Conservation (phyloP, 2,113 vertebrate species). For the Pyrgilauda ruficollis region DNA sequence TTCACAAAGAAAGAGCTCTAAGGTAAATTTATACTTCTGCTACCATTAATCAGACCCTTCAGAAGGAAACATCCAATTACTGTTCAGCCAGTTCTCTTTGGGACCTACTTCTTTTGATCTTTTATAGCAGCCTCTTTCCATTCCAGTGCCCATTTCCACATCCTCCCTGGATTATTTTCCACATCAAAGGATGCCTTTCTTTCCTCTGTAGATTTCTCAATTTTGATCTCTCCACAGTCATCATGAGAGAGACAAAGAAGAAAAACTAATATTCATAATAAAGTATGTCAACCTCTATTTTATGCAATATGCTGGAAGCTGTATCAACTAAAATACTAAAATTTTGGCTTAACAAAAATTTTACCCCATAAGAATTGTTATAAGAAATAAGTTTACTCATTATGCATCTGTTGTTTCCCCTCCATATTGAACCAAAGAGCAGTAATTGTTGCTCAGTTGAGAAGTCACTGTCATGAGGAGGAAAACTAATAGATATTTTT, state of each 20-base stretch:
- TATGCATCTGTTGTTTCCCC: background rate
- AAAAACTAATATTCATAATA: background rate
- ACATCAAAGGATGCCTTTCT: constrained; percentile 56
- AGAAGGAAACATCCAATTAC: constrained; percentile 46
- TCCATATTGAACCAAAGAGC: background rate
- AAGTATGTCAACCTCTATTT: background rate
- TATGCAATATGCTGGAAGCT: background rate
- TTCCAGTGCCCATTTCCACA: constrained; percentile 15
- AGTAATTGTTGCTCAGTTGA: background rate
- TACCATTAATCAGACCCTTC: constrained; percentile 1
- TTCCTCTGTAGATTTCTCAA: constrained; percentile 11
- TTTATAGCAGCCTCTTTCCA: constrained; percentile 2
- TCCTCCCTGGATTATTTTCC: constrained; percentile 37
- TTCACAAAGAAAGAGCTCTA: background rate
- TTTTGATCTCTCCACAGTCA: constrained; percentile 19
- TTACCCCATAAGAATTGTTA: background rate
- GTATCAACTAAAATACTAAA: background rate
- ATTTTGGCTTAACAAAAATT: background rate
- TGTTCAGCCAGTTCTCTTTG: constrained; percentile 15
- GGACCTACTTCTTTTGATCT: constrained; percentile 58
- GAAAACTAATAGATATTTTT: background rate
- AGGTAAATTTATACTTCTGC: constrained; percentile 24
- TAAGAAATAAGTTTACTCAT: background rate
- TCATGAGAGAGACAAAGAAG: background rate
- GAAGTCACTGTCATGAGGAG: background rate